Conservation (phyloP, 2,888 invertebrate genomes). For the Drosophila multiciliata region DNA sequence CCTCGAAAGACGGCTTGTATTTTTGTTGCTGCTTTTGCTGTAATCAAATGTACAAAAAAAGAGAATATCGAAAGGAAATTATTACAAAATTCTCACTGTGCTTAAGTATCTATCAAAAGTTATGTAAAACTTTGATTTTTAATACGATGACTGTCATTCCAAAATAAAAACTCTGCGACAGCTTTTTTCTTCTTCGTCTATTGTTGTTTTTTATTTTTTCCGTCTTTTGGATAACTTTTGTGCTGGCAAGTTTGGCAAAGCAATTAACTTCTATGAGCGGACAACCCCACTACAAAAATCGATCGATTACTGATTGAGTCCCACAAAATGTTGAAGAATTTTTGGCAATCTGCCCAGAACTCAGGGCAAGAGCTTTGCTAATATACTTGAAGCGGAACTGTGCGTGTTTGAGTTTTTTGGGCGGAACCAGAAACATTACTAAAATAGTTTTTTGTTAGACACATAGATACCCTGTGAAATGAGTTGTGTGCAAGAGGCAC, state of each 20-base stretch:
- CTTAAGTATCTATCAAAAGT: constrained; percentile 14
- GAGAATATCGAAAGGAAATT: constrained; percentile 3
- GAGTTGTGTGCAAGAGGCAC: background rate
- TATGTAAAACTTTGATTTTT: constrained; percentile 39
- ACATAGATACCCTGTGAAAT: constrained; percentile 32
- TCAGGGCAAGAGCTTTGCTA: constrained; percentile 39
- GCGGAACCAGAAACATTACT: background rate
- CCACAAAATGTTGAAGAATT: constrained; percentile 24
- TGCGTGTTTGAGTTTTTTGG: constrained; percentile 28
- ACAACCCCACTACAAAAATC: constrained; percentile 30
- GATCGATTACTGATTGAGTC: constrained; percentile 55
- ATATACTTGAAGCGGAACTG: constrained; percentile 61
- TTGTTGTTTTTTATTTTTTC: constrained; percentile 14
- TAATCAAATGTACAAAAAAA: constrained; percentile 49
- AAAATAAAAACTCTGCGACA: constrained; percentile 32
- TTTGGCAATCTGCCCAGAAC: constrained; percentile 42
- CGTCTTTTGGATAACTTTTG: constrained; percentile 38
- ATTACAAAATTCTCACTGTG: background rate
- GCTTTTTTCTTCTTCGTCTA: constrained; percentile 12
- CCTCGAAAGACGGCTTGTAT: constrained; percentile 96
- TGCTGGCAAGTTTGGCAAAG: constrained; percentile 55
- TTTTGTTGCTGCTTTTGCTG: constrained; percentile 90
- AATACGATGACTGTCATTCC: constrained; percentile 24
- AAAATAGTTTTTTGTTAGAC: background rate
- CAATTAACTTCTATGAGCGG: constrained; percentile 60